Evolutionary conservation across 1,140 invertebrate genomes (phyloP), one percentile per base, ranked within the genome.

Genomic region (Drosophila elegans): DNA sequence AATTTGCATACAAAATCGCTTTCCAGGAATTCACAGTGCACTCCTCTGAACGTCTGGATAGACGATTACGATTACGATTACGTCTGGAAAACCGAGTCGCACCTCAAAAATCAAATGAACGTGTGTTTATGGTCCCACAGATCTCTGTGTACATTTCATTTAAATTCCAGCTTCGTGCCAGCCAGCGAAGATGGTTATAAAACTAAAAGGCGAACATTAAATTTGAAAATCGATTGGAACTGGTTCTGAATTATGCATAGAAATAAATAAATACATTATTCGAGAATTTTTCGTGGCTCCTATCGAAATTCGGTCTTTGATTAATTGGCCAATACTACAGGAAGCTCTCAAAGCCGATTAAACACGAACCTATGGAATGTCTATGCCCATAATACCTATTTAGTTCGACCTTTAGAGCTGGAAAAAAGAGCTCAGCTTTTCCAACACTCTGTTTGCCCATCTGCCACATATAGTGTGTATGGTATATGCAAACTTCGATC

Each of bases 191-290:
- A 46, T 57, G 61, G 34, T 56, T 52, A 66, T 75, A 52, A 74
- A 49, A 32, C 16, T 21, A 32, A 39, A 13, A 25, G 38, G 36
- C 29, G 3, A 51, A 10, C 60, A 67, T 57, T 52, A 75, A 75
- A 75, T 67, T 53, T 75, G 61, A 76, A 67, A 67, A 75, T 56
- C 53, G 53, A 66, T 75, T 57, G 61, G 48, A 76, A 76, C 73
- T 76, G 73, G 73, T 76, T 76, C 62, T 67, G 46, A 66, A 76
- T 57, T 66, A 59, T 67, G 59, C 60, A 64, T 74, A 75, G 29
- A 64, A 74, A 75, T 53, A 49, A 67, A 60, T 60, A n/a, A 54
- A 41, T 66, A 66, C 16, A 41, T 53, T 44, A 61, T 71, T 71
- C 13, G 36, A 78, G 56, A 78, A 63, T 44, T 36, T 64, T 75